Percentiles rank a stretch among this genome's conserved stretches.
These are phyloP conservation scores for Montipora sp. DNA, from an alignment of 64 coral and sea anemone species.

Conservation along the genomic window DNA sequence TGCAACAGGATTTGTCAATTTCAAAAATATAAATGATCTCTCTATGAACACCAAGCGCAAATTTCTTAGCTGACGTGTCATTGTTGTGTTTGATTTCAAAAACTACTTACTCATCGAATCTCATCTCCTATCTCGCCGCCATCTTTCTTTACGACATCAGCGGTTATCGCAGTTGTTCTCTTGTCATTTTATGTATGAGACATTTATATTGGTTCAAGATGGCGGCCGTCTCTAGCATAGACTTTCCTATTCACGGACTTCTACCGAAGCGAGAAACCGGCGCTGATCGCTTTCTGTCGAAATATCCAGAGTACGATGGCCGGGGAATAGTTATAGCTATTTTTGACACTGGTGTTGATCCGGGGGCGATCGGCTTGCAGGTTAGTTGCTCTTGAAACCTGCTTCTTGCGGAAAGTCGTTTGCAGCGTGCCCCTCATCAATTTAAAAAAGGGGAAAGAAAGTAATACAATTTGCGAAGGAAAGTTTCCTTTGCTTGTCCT, in stretches of 20 bases:
- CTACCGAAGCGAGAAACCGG: slow-evolving; percentile 95
- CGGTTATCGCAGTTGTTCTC: not conserved
- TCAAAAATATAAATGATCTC: not conserved
- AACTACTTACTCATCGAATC: slow-evolving; percentile 14
- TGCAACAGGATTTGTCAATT: not conserved
- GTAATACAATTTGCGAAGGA: too few species aligned
- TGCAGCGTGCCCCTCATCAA: too few species aligned
- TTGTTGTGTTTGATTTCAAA: slow-evolving; percentile 13
- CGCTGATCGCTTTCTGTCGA: slow-evolving; percentile 86
- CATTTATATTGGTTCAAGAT: slow-evolving; percentile 55
- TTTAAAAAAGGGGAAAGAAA: too few species aligned
- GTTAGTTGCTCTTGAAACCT: slow-evolving; percentile 9
- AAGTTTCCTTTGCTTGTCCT: too few species aligned
- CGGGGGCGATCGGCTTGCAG: slow-evolving; percentile 89
- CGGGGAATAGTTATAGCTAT: slow-evolving; percentile 91
- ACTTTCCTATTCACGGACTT: slow-evolving; percentile 94
- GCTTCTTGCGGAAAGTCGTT: not conserved
- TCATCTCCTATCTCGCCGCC: not conserved
- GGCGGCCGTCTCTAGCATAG: slow-evolving; percentile 71
- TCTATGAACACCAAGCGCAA: not conserved
- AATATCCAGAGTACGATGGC: slow-evolving; percentile 94
- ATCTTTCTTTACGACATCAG: not conserved
- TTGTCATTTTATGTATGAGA: not conserved
- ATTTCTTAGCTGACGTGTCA: slow-evolving; percentile 27
- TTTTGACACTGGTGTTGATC: slow-evolving; percentile 97